Conservation (phyloP, 2,797 vertebrate species). For the Danio kyathit region DNA sequence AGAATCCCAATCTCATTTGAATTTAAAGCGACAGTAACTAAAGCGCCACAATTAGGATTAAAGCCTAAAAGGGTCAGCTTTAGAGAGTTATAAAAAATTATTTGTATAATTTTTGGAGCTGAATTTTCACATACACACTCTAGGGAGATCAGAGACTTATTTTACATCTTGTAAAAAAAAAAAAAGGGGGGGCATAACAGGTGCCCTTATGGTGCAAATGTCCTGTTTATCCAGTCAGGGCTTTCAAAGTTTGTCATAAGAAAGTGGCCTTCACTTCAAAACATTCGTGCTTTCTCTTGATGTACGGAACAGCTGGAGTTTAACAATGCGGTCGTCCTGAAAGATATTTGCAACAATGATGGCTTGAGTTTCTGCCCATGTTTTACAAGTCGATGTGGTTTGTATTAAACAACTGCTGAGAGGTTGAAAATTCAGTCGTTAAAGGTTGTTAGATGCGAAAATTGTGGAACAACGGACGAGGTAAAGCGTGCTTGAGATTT, state of each 20-base stretch:
- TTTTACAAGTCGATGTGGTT: conserved; percentile 65
- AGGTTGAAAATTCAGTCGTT: conserved; percentile 20
- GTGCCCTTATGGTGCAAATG: background rate
- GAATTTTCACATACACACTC: too few relatives aligned
- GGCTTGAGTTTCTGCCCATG: conserved; percentile 58
- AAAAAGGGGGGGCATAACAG: too few relatives aligned
- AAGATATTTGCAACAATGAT: conserved; percentile 71
- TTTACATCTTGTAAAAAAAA: too few relatives aligned
- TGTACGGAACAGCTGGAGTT: conserved; percentile 69
- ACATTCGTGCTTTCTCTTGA: conserved; percentile 34
- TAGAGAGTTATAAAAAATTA: too few relatives aligned
- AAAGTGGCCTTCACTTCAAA: conserved; percentile 33
- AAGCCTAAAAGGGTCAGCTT: too few relatives aligned
- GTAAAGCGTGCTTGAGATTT: background rate
- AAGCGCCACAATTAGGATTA: too few relatives aligned
- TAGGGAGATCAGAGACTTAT: too few relatives aligned
- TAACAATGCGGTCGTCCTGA: conserved; percentile 63
- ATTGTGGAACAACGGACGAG: conserved; percentile 8
- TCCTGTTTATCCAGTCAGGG: conserved; percentile 26
- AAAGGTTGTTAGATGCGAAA: background rate
- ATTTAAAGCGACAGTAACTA: too few relatives aligned
- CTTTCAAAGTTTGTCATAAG: conserved; percentile 16
- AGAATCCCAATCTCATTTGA: too few relatives aligned
- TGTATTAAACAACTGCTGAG: conserved; percentile 58
- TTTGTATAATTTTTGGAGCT: too few relatives aligned